Evolutionary conservation across 2,113 vertebrate genomes (phyloP), one percentile per base, ranked within the genome.

Genomic region (Corydoras maculifer): DNA sequence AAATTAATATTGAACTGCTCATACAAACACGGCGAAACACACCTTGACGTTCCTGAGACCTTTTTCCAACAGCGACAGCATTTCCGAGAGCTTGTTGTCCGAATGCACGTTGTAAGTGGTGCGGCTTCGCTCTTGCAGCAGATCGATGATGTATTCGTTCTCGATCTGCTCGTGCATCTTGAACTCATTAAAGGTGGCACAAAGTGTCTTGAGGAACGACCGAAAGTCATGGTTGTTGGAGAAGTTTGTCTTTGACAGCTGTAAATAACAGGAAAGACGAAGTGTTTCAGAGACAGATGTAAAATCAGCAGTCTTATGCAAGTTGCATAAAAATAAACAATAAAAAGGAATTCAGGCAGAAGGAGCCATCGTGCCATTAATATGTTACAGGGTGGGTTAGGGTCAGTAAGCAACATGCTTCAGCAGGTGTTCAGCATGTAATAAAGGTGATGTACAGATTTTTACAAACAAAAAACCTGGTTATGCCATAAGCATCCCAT

Each of bases 141-240:
- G 88, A 12, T 92, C 92, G 63, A 99, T 98, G 62, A 99, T 99
- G 87, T 90, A 99, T 74, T 99, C 94, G 8, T 99, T 99, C 88
- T 99, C 97, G 31, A 99, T 99, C 82, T 98, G 96, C 69, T 99
- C 97, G 0, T 99, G 97, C 92, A 97, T 98, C 86, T 99, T 98
- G 84, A 99, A 99, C 86, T 98, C 97, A 75, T 94, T 95, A 76
- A 99, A 99, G 12, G 96, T 98, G 78, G 91, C 95, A 74, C 94
- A 95, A 11, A 99, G 90, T 2, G 94, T 98, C 71, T 94, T 91
- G 2, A 98, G 93, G 30, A 99, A 94, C n/a, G 94, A 93, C 53
- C 94, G 94, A 84, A 99, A 98, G 53, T 99, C 97, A 77, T 87
- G 95, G 91, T 94, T 95, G 92, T 98, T 98, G 88, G 97, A 98